Percentiles rank a stretch among this genome's conserved stretches.
Evolutionary conservation across 2,797 vertebrate species (phyloP).

Genomic region (Cynodonichthys magdalenae): DNA sequence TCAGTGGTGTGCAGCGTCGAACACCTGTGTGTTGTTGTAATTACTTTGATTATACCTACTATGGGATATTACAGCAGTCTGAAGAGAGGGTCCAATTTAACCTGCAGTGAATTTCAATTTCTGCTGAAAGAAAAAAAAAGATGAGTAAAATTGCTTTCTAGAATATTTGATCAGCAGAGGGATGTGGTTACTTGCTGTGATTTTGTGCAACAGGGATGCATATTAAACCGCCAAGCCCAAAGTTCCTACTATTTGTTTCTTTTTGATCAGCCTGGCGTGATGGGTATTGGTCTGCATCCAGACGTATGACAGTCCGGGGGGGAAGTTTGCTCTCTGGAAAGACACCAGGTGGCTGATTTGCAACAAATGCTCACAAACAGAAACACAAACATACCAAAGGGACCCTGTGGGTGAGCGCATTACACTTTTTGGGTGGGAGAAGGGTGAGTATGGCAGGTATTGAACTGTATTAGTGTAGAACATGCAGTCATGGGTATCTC

Average conservation of each 20-base stretch:
- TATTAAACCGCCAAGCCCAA: conserved; percentile 62
- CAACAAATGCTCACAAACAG: conserved; percentile 82
- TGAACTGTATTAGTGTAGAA: conserved; percentile 71
- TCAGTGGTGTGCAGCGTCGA: conserved; percentile 51
- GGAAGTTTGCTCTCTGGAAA: conserved; percentile 64
- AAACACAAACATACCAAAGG: conserved; percentile 74
- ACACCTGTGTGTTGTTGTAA: conserved; percentile 78
- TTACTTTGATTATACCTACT: conserved; percentile 79
- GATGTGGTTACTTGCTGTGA: conserved; percentile 49
- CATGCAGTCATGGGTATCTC: conserved; percentile 76
- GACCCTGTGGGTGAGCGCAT: conserved; percentile 29
- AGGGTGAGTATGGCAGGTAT: conserved; percentile 62
- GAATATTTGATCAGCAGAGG: conserved; percentile 59
- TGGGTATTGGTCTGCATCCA: conserved; percentile 78
- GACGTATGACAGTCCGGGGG: conserved; percentile 77
- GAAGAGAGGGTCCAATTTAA: conserved; percentile 63
- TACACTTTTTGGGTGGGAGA: conserved; percentile 31
- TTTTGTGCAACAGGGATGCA: conserved; percentile 55
- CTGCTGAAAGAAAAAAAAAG: conserved; percentile 41
- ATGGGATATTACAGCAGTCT: conserved; percentile 62
- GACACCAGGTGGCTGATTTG: conserved; percentile 78
- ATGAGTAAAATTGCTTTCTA: conserved; percentile 41
- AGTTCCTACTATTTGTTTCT: conserved; percentile 49
- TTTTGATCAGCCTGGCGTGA: conserved; percentile 68
- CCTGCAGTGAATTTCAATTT: conserved; percentile 63